phyloP scores from a whole-genome alignment of 2,888 invertebrate species.

The Aelia acuminata region DNA sequence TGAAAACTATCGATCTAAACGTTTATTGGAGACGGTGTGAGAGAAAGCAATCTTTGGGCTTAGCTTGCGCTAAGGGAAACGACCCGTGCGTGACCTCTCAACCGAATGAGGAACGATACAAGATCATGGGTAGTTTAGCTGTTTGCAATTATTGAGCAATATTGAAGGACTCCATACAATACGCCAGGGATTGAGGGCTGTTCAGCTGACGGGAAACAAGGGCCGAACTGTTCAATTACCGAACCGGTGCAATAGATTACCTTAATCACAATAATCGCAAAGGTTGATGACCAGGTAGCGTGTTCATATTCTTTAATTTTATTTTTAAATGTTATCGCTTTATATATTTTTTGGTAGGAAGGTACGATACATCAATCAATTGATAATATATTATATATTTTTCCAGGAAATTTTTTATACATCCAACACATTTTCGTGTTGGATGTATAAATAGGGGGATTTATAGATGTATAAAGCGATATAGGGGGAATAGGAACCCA shows the following conservation, averaged over 20 bases:
- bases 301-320: no score
- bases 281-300: no score
- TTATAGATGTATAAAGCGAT: no score
- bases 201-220: background rate
- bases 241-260: background rate
- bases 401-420: no score
- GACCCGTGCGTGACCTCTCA: conserved; percentile 7
- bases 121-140: background rate
- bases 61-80: background rate
- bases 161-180: background rate
- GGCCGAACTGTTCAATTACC: background rate
- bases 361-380: no score
- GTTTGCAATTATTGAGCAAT: background rate
- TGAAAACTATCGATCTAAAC: background rate
- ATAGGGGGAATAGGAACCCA: no score
- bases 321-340: no score
- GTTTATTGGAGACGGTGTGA: background rate
- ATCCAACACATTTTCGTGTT: no score
- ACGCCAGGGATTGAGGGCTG: background rate
- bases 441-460: no score
- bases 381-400: no score
- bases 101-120: background rate
- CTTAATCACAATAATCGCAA: background rate
- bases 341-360: no score
- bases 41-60: background rate